Conservation (phyloP, 2,113 vertebrate genomes). For the Melanocharis versteri region DNA sequence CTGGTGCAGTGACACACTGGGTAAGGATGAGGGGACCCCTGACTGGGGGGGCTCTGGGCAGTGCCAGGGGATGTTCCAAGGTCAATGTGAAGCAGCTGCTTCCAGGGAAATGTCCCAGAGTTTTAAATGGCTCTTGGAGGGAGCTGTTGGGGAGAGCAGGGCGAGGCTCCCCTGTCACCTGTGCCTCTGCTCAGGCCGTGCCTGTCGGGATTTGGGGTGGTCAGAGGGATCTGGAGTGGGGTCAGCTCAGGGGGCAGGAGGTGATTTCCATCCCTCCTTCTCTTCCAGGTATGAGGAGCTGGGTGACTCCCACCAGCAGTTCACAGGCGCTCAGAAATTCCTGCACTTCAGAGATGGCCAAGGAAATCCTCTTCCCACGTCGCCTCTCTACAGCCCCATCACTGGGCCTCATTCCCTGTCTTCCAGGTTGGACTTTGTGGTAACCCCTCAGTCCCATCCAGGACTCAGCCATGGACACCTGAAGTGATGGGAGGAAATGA, state of each 20-base stretch:
- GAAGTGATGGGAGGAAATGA: not conserved
- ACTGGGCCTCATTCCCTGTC: not conserved
- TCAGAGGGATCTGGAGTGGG: not conserved
- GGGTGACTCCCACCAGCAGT: not conserved
- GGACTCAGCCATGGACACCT: not conserved
- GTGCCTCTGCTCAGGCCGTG: not conserved
- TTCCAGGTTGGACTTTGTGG: not conserved
- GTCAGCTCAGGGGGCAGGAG: not conserved
- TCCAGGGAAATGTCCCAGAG: accelerated
- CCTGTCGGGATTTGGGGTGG: accelerated
- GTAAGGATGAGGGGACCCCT: not conserved
- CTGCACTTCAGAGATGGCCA: not conserved
- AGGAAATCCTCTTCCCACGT: not conserved
- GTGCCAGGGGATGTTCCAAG: not conserved
- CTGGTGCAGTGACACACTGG: slow-evolving; percentile 83
- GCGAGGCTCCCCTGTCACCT: not conserved
- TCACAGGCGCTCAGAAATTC: accelerated
- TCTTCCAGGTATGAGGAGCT: not conserved
- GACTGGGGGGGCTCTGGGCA: not conserved
- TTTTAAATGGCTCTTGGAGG: not conserved
- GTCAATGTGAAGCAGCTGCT: not conserved
- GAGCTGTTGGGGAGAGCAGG: not conserved
- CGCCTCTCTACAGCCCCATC: not conserved
- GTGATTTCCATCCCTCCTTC: not conserved
- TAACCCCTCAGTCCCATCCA: not conserved